Percentiles rank a stretch among this genome's conserved stretches.
Conservation (phyloP, 2,888 invertebrate genomes). For the Himalopsyche kuldschensis region DNA sequence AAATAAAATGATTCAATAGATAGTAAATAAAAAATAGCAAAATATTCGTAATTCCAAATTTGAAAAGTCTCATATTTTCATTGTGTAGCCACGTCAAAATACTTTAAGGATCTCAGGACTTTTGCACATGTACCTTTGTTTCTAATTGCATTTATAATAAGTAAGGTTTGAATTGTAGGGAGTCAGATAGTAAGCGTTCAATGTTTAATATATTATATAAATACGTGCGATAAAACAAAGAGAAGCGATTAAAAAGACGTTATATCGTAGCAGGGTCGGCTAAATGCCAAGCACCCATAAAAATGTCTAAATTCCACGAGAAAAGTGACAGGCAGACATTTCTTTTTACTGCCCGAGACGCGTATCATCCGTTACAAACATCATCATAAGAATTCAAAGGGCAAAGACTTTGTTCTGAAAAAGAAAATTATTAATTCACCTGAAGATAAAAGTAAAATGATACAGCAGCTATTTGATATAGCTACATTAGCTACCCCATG, state of each 20-base stretch:
- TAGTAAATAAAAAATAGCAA: too few species aligned
- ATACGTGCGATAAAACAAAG: neutral
- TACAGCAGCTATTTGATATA: neutral
- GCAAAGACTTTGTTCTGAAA: neutral
- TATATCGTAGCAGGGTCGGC: neutral
- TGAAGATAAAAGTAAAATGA: neutral
- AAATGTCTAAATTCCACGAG: neutral
- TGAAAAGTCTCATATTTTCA: too few species aligned
- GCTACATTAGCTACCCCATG: too few species aligned
- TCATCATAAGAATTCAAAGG: neutral
- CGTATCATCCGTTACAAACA: neutral
- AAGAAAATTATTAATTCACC: neutral
- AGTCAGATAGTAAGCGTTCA: too few species aligned
- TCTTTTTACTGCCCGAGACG: neutral
- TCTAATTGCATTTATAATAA: too few species aligned
- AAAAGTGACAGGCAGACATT: neutral
- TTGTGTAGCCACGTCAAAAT: too few species aligned
- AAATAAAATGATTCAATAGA: too few species aligned
- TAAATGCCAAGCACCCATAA: neutral
- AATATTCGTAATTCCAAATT: too few species aligned
- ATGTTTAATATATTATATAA: too few species aligned
- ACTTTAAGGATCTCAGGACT: too few species aligned
- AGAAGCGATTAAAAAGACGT: neutral
- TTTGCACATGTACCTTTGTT: too few species aligned
- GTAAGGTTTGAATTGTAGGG: too few species aligned